Evolutionary conservation across 2,888 invertebrate genomes (phyloP).

Genomic region (Sisyra terminalis): DNA sequence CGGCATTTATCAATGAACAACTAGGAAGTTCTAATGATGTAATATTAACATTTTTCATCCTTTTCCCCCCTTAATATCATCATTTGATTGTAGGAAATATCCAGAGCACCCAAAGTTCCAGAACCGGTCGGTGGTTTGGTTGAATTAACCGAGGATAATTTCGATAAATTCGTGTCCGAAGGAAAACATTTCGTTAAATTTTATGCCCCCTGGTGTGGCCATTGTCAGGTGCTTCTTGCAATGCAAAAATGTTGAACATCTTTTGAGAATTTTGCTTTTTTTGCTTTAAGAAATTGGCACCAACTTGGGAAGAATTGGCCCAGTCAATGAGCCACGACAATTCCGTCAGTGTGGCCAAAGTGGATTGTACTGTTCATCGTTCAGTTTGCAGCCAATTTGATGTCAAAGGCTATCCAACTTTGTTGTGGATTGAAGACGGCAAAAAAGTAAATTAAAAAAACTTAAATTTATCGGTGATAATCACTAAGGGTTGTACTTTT

Average conservation of each 20-base stretch:
- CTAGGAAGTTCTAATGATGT: constrained; percentile 24
- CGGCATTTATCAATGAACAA: constrained; percentile 61
- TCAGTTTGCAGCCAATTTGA: constrained; percentile 62
- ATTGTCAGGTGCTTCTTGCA: constrained; percentile 52
- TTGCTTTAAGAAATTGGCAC: constrained; percentile 49
- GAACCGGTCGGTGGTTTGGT: constrained; percentile 43
- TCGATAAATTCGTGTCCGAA: constrained; percentile 48
- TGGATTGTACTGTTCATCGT: constrained; percentile 69
- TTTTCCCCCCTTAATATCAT: too few relatives aligned
- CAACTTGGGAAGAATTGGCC: constrained; percentile 71
- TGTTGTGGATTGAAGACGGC: constrained; percentile 78
- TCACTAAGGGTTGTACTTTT: constrained; percentile 2
- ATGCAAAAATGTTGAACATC: too few relatives aligned
- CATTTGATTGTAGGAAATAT: too few relatives aligned
- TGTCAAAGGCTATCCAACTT: constrained; percentile 74
- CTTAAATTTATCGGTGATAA: not conserved
- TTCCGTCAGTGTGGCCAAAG: constrained; percentile 56
- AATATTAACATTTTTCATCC: too few relatives aligned
- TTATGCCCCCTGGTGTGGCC: constrained; percentile 84
- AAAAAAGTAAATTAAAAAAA: constrained; percentile 41
- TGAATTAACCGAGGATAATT: constrained; percentile 59
- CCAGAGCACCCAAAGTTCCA: constrained; percentile 26
- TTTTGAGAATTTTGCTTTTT: constrained; percentile 4
- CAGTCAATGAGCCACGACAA: constrained; percentile 46
- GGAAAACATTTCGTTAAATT: constrained; percentile 83